Evolutionary conservation across 2,888 invertebrate species (phyloP).

Genomic region (Stenoptilia bipunctidactyla): DNA sequence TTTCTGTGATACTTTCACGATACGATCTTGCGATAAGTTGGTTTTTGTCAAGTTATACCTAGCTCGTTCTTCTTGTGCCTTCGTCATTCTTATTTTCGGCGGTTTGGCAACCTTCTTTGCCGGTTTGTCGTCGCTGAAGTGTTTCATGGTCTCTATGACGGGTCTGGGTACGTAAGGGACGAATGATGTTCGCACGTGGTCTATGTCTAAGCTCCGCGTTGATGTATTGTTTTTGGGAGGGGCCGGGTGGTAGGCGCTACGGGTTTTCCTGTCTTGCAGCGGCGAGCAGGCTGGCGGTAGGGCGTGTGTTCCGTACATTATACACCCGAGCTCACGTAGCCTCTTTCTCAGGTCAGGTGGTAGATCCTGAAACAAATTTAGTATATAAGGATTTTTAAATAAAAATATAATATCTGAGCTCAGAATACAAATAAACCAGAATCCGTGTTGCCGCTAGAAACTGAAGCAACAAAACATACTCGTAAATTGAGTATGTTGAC

Average conservation of each 20-base stretch:
- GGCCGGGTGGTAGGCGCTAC: conserved; percentile 18
- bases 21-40: conserved; percentile 27
- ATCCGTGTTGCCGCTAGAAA: too few species aligned
- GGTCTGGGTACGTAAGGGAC: conserved; percentile 44
- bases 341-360: conserved; percentile 41
- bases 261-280: conserved; percentile 24
- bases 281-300: conserved; percentile 17
- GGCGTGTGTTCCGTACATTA: conserved; percentile 31
- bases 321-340: conserved; percentile 42
- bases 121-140: conserved; percentile 24
- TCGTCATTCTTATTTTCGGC: conserved; percentile 47
- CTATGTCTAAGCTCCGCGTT: conserved; percentile 34
- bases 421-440: too few species aligned
- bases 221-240: conserved; percentile 13
- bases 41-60: conserved; percentile 45
- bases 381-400: too few species aligned
- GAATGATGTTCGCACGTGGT: conserved; percentile 43
- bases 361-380: conserved; percentile 27
- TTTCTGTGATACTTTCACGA: conserved; percentile 14
- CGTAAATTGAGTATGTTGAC: too few species aligned
- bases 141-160: conserved; percentile 20
- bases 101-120: conserved; percentile 21
- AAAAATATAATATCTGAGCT: too few species aligned
- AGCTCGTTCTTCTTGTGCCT: conserved; percentile 53
- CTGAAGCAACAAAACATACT: too few species aligned